phyloP scores from a whole-genome alignment of 2,797 vertebrate genomes.

The Salmo trutta region DNA sequence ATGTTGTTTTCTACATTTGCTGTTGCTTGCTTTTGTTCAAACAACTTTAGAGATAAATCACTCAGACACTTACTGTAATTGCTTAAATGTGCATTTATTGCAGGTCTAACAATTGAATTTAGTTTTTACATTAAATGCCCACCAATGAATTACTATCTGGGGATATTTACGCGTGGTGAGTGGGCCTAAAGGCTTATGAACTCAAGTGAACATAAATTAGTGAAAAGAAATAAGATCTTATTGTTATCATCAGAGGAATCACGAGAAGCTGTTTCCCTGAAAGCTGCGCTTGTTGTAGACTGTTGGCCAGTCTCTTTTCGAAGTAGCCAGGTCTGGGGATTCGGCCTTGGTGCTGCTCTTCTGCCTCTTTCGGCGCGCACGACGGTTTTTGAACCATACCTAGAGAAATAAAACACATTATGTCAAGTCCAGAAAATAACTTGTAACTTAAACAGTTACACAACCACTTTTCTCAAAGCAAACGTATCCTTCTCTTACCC shows the following conservation, averaged over 20 bases:
- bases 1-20: slow-evolving; percentile 70
- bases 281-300: neutral
- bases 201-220: too few relatives aligned
- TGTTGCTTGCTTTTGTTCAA: slow-evolving; percentile 12
- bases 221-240: neutral
- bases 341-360: slow-evolving; percentile 34
- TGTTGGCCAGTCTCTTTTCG: neutral
- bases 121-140: too few relatives aligned
- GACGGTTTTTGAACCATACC: slow-evolving; percentile 81
- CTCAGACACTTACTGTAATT: too few relatives aligned
- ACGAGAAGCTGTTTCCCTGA: neutral
- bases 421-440: neutral
- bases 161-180: too few relatives aligned
- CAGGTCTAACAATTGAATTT: too few relatives aligned
- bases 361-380: slow-evolving; percentile 69
- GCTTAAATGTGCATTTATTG: too few relatives aligned
- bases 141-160: too few relatives aligned
- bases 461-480: slow-evolving; percentile 55
- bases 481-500: slow-evolving; percentile 61
- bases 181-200: too few relatives aligned
- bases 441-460: neutral
- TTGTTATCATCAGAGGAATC: slow-evolving; percentile 3
- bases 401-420: slow-evolving; percentile 21
- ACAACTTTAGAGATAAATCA: too few relatives aligned
- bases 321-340: neutral